Percentiles rank a stretch among this genome's conserved stretches.
phyloP scores from a whole-genome alignment of 35 echinoderm and acorn worm species.

The Apostichopus japonicus region DNA sequence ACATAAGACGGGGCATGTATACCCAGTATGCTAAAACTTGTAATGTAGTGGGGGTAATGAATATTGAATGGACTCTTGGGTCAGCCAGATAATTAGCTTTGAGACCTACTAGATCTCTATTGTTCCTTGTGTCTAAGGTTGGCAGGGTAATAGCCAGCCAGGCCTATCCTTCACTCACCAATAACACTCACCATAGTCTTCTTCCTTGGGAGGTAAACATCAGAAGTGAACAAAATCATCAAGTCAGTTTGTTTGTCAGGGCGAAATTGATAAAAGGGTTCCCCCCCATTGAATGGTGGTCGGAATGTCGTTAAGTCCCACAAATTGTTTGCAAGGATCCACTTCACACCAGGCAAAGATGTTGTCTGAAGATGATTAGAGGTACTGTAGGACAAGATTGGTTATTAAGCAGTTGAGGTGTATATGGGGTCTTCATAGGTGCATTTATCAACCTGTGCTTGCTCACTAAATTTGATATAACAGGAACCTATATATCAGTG shows the following conservation, averaged over 20 bases:
- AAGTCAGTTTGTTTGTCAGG: constrained; percentile 32
- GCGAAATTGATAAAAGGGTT: constrained; percentile 3
- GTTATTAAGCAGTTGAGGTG: too few species aligned
- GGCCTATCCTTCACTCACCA: background rate
- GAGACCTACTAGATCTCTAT: constrained; percentile 24
- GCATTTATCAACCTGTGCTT: too few species aligned
- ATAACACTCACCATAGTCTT: background rate
- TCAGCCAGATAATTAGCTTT: constrained; percentile 21
- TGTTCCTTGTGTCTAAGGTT: constrained; percentile 15
- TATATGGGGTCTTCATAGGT: too few species aligned
- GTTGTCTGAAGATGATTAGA: background rate
- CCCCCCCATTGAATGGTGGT: background rate
- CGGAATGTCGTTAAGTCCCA: constrained; percentile 23
- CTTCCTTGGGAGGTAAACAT: constrained; percentile 27
- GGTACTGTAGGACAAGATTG: too few species aligned
- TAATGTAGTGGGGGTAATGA: constrained; percentile 11
- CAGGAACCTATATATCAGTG: too few species aligned
- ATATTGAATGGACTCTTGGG: constrained; percentile 34
- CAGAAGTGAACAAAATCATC: constrained; percentile 4
- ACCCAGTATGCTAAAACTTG: background rate
- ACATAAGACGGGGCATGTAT: too few species aligned
- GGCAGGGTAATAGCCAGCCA: background rate
- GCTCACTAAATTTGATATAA: too few species aligned
- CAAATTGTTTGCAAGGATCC: background rate
- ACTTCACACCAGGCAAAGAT: constrained; percentile 2